Conservation (phyloP, 2,797 vertebrate genomes). For the Rhynchotus rufescens region DNA sequence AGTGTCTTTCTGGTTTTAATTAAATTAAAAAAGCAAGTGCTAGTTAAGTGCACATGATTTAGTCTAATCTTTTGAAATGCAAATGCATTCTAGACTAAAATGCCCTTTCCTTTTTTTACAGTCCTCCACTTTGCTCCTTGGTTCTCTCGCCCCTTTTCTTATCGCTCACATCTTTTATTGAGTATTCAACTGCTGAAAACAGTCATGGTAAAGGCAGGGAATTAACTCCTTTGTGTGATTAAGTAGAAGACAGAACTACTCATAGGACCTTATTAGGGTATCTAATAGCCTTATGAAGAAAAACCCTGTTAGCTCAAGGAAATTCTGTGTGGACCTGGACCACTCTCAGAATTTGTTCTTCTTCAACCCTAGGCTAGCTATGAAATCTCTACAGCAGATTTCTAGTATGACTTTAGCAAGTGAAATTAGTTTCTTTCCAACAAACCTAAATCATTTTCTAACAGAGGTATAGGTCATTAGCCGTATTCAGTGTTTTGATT, state of each 20-base stretch:
- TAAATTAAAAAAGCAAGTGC: conserved; percentile 70
- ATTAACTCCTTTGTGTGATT: conserved; percentile 4
- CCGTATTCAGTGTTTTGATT: neutral
- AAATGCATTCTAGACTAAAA: conserved; percentile 47
- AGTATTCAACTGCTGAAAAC: conserved; percentile 1
- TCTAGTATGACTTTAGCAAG: neutral
- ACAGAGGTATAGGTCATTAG: neutral
- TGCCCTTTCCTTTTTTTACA: conserved; percentile 15
- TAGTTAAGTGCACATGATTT: conserved; percentile 57
- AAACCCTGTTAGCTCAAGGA: neutral
- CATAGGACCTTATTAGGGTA: neutral
- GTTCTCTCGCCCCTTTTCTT: neutral
- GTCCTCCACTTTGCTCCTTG: neutral
- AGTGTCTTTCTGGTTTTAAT: conserved; percentile 74
- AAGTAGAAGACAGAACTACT: neutral
- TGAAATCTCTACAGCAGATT: neutral
- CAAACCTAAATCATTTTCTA: neutral
- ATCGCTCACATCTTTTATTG: neutral
- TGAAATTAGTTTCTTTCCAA: neutral
- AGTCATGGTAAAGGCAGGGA: neutral
- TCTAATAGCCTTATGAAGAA: neutral
- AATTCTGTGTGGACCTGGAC: neutral
- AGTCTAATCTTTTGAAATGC: conserved; percentile 41
- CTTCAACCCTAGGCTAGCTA: neutral
- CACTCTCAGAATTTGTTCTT: neutral